These are phyloP conservation scores for Nemapogon koenigi DNA, from an alignment of 2,888 invertebrate species.

Conservation along the genomic window DNA sequence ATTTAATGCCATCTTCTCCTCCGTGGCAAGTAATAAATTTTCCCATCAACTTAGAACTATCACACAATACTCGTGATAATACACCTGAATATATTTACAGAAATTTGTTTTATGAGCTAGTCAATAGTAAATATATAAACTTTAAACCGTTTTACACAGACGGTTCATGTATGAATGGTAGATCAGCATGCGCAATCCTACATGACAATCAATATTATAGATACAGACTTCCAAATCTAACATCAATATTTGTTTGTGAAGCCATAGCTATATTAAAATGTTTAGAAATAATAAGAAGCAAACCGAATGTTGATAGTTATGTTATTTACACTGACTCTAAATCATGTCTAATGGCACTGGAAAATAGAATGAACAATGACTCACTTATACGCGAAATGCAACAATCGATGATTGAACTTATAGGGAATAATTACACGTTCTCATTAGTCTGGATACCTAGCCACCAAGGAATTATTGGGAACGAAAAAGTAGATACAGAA, in stretches of 20 bases:
- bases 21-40: conserved; percentile 1
- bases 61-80: no score
- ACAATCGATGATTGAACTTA: no score
- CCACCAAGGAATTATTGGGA: no score
- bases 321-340: conserved; percentile 8
- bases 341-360: conserved; percentile 7
- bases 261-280: conserved; percentile 5
- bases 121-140: conserved; percentile 1
- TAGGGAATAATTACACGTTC: no score
- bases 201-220: background rate
- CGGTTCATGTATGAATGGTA: conserved; percentile 2
- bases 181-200: conserved; percentile 4
- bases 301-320: conserved; percentile 1
- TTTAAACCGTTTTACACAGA: conserved; percentile 7
- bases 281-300: conserved; percentile 3
- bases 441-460: no score
- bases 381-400: conserved; percentile 3
- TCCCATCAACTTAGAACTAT: background rate
- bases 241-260: conserved; percentile 7
- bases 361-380: background rate
- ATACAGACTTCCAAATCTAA: conserved; percentile 4
- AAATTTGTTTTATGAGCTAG: conserved; percentile 2
- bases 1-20: background rate
- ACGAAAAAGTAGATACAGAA: no score
- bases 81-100: no score